Percentiles rank a stretch among this genome's conserved stretches.
phyloP scores from a whole-genome alignment of 2,113 vertebrate species.

The Eolophus roseicapilla region DNA sequence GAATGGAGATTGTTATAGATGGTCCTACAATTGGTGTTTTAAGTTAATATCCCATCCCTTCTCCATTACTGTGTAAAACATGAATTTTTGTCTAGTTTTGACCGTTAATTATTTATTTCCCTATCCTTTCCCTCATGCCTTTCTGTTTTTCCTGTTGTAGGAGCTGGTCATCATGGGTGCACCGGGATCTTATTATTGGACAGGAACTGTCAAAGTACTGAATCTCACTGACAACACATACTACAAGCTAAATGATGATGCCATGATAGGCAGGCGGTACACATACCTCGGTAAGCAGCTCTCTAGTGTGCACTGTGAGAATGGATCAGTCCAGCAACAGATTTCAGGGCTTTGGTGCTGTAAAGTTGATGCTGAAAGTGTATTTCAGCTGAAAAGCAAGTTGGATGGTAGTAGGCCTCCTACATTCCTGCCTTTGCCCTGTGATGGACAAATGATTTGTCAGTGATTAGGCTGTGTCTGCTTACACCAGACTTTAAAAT shows the following conservation, averaged over 20 bases:
- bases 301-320: not conserved
- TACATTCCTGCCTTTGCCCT: not conserved
- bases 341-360: not conserved
- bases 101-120: not conserved
- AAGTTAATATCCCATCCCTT: not conserved
- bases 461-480: not conserved
- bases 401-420: not conserved
- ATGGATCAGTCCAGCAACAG: not conserved
- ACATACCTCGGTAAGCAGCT: slow-evolving; percentile 90
- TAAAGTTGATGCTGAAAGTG: not conserved
- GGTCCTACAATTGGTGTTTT: not conserved
- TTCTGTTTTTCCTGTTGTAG: slow-evolving; percentile 67
- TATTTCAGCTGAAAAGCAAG: not conserved
- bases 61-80: not conserved
- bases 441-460: not conserved
- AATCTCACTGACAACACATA: slow-evolving; percentile 91
- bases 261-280: slow-evolving; percentile 85
- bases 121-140: not conserved
- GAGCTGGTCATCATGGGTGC: slow-evolving; percentile 97
- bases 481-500: not conserved
- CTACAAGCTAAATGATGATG: slow-evolving; percentile 86
- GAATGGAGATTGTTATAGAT: not conserved
- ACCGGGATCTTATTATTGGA: slow-evolving; percentile 97
- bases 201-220: slow-evolving; percentile 94
- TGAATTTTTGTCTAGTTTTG: not conserved